Conservation (phyloP, 2,888 invertebrate genomes). For the Epistrophella euchroma region DNA sequence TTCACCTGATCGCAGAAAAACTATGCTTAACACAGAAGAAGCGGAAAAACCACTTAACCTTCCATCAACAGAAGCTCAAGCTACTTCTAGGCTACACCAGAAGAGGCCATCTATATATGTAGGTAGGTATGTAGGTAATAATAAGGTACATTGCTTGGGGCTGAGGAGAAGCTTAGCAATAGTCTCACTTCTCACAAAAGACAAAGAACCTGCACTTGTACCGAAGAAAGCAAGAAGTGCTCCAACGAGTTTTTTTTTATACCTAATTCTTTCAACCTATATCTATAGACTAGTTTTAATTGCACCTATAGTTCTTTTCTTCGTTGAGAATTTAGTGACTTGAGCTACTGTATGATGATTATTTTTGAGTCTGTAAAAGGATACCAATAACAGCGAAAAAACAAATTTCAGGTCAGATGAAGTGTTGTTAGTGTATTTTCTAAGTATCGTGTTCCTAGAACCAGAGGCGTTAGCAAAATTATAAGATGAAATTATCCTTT, state of each 20-base stretch:
- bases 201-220: slow-evolving; percentile 57
- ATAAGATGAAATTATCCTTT: slow-evolving; percentile 15
- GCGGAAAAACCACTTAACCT: slow-evolving; percentile 74
- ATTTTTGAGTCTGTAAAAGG: slow-evolving; percentile 53
- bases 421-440: not conserved
- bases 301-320: slow-evolving; percentile 45
- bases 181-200: slow-evolving; percentile 13
- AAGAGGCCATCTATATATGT: not conserved
- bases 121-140: slow-evolving; percentile 39
- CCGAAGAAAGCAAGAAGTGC: slow-evolving; percentile 56
- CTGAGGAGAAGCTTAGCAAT: not conserved
- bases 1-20: slow-evolving; percentile 68
- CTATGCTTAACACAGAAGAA: slow-evolving; percentile 55
- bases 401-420: slow-evolving; percentile 39
- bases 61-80: slow-evolving; percentile 59
- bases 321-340: not conserved
- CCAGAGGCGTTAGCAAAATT: not conserved
- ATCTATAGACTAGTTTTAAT: slow-evolving; percentile 39
- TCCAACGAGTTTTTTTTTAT: slow-evolving; percentile 47
- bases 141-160: slow-evolving; percentile 47
- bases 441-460: not conserved
- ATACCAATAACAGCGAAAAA: slow-evolving; percentile 27
- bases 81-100: slow-evolving; percentile 7
- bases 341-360: slow-evolving; percentile 33
- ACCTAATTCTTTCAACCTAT: slow-evolving; percentile 1